phyloP scores from a whole-genome alignment of 2,888 invertebrate species.

The Therioaphis trifolii region DNA sequence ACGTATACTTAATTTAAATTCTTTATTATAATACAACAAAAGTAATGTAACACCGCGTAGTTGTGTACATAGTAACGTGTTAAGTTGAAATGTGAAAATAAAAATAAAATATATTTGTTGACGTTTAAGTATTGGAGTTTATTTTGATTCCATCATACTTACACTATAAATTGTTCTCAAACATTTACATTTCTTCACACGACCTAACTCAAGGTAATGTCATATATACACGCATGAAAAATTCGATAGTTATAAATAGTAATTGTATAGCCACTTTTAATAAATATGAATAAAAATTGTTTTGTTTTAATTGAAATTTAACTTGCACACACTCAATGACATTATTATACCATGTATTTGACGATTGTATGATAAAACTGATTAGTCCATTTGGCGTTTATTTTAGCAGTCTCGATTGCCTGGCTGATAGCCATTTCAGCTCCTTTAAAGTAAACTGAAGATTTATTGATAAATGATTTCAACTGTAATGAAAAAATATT shows the following conservation, averaged over 20 bases:
- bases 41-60: conserved; percentile 11
- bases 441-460: conserved; percentile 75
- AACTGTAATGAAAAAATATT: conserved; percentile 69
- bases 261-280: background rate
- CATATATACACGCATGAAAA: too few relatives aligned
- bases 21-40: background rate
- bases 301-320: background rate
- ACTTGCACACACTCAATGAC: background rate
- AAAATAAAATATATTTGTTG: conserved; percentile 37
- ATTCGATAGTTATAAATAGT: too few relatives aligned
- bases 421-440: conserved; percentile 78
- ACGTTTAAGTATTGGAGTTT: conserved; percentile 30
- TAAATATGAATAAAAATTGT: background rate
- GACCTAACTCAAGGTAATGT: too few relatives aligned
- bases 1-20: background rate
- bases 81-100: conserved; percentile 34
- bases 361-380: conserved; percentile 39
- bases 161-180: background rate
- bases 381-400: conserved; percentile 79
- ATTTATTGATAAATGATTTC: conserved; percentile 71
- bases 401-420: conserved; percentile 78
- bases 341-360: conserved; percentile 23
- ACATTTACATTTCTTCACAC: background rate
- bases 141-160: background rate
- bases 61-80: conserved; percentile 31